phyloP scores from a whole-genome alignment of 1,140 invertebrate species.

The Bicyclus anynana region DNA sequence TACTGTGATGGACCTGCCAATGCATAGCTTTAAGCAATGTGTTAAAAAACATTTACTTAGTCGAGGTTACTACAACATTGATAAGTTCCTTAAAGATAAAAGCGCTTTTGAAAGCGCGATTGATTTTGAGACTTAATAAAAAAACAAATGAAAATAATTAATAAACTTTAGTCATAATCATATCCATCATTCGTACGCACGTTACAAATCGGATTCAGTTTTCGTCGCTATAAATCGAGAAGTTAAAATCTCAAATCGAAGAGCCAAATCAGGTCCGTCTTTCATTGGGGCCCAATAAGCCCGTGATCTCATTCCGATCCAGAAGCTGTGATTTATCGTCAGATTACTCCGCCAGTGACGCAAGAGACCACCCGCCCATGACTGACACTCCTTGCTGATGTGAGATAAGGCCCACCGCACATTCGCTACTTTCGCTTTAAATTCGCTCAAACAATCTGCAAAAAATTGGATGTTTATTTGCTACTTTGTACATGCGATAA shows the following conservation, averaged over 20 bases:
- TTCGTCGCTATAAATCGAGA: conserved; percentile 5
- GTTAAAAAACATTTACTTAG: too few relatives aligned
- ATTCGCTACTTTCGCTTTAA: too few relatives aligned
- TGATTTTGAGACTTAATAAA: too few relatives aligned
- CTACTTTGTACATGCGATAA: too few relatives aligned
- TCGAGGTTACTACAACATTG: too few relatives aligned
- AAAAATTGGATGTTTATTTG: too few relatives aligned
- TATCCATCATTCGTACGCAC: background rate
- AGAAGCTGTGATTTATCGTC: conserved; percentile 66
- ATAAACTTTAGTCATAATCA: background rate
- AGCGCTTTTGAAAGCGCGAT: too few relatives aligned
- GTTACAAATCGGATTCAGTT: conserved; percentile 6
- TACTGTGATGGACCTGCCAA: too few relatives aligned
- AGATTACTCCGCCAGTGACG: conserved; percentile 58
- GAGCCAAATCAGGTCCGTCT: conserved; percentile 50
- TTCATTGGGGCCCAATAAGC: conserved; percentile 48
- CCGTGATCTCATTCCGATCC: conserved; percentile 67
- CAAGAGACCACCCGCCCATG: conserved; percentile 56
- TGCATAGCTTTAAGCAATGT: too few relatives aligned
- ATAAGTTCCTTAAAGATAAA: too few relatives aligned
- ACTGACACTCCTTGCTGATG: conserved; percentile 66
- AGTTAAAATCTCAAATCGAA: conserved; percentile 9
- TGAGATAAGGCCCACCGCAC: conserved; percentile 1
- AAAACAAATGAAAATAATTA: background rate
- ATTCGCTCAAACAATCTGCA: too few relatives aligned